phyloP scores from a whole-genome alignment of 2,797 vertebrate species.

The Champsocephalus esox region DNA sequence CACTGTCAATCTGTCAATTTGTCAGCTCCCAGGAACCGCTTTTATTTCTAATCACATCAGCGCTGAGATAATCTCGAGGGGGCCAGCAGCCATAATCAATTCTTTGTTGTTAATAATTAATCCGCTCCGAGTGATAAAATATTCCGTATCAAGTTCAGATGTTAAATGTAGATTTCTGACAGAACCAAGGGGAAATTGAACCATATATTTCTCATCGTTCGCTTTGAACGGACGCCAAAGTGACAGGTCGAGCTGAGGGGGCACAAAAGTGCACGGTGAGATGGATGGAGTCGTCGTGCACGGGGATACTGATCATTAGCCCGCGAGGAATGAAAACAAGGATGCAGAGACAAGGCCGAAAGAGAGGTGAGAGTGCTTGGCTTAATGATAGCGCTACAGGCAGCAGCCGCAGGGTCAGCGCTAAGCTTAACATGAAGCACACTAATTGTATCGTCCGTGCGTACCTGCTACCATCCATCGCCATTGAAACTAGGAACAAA shows the following conservation, averaged over 20 bases:
- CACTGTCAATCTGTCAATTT: slow-evolving; percentile 57
- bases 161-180: slow-evolving; percentile 63
- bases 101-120: slow-evolving; percentile 80
- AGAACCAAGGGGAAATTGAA: slow-evolving; percentile 50
- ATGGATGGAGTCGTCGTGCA: slow-evolving; percentile 12
- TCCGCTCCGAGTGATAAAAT: slow-evolving; percentile 52
- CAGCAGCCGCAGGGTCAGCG: slow-evolving; percentile 50
- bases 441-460: slow-evolving; percentile 68
- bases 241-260: slow-evolving; percentile 29
- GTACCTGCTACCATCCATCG: slow-evolving; percentile 34
- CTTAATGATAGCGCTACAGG: slow-evolving; percentile 62
- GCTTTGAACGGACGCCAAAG: slow-evolving; percentile 45
- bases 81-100: slow-evolving; percentile 71
- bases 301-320: slow-evolving; percentile 75
- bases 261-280: neutral
- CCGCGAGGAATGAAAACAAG: slow-evolving; percentile 63
- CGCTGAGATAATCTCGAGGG: slow-evolving; percentile 60
- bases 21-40: slow-evolving; percentile 52
- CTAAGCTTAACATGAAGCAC: slow-evolving; percentile 39
- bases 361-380: slow-evolving; percentile 29
- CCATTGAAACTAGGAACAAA: slow-evolving; percentile 47
- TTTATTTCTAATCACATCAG: slow-evolving; percentile 71
- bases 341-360: slow-evolving; percentile 24
- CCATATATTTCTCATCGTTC: slow-evolving; percentile 54
- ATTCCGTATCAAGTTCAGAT: slow-evolving; percentile 75